These are phyloP conservation scores for Falco columbarius DNA, from an alignment of 2,797 vertebrate species.

Conservation along the genomic window DNA sequence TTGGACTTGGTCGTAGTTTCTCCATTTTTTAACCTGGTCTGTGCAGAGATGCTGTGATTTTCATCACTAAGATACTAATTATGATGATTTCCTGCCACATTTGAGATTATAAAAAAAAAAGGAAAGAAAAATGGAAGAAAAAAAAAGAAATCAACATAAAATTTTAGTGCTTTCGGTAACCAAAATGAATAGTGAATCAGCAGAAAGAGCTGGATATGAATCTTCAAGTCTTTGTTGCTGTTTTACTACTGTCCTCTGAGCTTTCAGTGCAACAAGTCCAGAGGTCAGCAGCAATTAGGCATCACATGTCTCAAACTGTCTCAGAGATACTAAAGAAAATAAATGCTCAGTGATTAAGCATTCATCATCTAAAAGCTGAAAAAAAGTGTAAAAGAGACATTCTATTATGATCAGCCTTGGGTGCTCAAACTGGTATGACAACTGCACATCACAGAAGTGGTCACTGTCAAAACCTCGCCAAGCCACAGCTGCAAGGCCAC, in stretches of 20 bases:
- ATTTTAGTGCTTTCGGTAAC: slow-evolving; percentile 21
- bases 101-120: not conserved
- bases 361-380: not conserved
- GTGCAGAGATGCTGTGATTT: slow-evolving; percentile 21
- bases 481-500: not conserved
- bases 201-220: not conserved
- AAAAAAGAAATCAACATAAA: not conserved
- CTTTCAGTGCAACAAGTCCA: not conserved
- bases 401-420: not conserved
- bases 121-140: not conserved
- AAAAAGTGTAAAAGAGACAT: not conserved
- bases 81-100: not conserved
- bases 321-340: not conserved
- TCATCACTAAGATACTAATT: not conserved
- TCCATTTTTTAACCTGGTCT: slow-evolving; percentile 52
- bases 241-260: not conserved
- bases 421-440: not conserved
- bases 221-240: not conserved
- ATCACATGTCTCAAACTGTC: not conserved
- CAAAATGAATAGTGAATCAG: not conserved
- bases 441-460: not conserved
- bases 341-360: not conserved
- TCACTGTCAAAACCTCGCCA: not conserved
- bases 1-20: slow-evolving; percentile 49
- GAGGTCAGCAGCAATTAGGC: not conserved